These are phyloP conservation scores for Enteromius mattozi DNA, from an alignment of 2,797 vertebrate species.

Conservation along the genomic window DNA sequence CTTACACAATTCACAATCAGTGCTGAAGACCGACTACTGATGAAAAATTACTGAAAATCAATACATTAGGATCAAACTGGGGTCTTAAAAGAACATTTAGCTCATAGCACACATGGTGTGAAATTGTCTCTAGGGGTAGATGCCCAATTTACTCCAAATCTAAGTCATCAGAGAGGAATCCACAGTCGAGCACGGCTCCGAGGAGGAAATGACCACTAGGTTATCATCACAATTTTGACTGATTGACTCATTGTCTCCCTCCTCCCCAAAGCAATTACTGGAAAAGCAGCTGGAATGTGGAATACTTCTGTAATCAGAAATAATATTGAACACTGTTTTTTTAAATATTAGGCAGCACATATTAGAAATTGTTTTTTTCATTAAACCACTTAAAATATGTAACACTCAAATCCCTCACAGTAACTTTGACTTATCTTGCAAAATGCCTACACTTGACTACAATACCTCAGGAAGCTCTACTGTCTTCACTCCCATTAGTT, in stretches of 20 bases:
- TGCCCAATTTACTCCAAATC: slow-evolving; percentile 46
- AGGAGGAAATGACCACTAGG: slow-evolving; percentile 56
- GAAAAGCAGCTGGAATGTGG: slow-evolving; percentile 4
- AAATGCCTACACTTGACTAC: neutral
- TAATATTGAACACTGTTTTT: neutral
- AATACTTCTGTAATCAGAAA: slow-evolving; percentile 7
- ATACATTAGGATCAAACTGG: slow-evolving; percentile 36
- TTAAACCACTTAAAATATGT: neutral
- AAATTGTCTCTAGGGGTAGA: slow-evolving; percentile 38
- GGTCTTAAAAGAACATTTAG: slow-evolving; percentile 24
- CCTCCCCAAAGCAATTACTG: slow-evolving; percentile 17
- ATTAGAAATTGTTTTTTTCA: neutral
- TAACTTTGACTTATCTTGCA: neutral
- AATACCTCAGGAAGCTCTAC: neutral
- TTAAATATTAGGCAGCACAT: no score
- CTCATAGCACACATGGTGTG: slow-evolving; percentile 32
- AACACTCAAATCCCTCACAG: neutral
- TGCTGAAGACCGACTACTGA: neutral
- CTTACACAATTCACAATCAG: neutral
- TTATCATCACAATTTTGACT: slow-evolving; percentile 54
- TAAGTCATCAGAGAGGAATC: slow-evolving; percentile 55
- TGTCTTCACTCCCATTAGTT: neutral
- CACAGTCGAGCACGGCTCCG: slow-evolving; percentile 40
- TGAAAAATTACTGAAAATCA: slow-evolving; percentile 29
- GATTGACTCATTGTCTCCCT: slow-evolving; percentile 30